Percentiles rank a stretch among this genome's conserved stretches.
Conservation (phyloP, 2,113 vertebrate genomes). For the Cebidichthys violaceus region DNA sequence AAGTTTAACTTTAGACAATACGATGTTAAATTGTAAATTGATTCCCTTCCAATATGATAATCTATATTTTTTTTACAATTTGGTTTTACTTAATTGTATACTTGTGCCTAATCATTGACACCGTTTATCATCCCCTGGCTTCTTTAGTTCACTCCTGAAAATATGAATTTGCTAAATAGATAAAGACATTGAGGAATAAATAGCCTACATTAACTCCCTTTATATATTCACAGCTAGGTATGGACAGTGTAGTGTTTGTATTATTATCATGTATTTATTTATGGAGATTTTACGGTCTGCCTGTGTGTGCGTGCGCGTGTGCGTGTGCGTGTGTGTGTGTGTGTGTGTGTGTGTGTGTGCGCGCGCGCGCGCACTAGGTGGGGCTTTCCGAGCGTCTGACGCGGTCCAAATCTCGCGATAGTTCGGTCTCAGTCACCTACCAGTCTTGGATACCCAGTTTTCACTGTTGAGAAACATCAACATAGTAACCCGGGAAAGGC, state of each 20-base stretch:
- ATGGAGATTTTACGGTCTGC: no score
- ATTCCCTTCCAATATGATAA: background rate
- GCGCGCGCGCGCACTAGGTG: background rate
- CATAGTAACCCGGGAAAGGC: slow-evolving; percentile 78
- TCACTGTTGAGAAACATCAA: slow-evolving; percentile 68
- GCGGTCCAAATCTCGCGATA: slow-evolving; percentile 67
- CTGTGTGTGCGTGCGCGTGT: background rate
- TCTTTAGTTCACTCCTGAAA: background rate
- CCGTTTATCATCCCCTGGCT: background rate
- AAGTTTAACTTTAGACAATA: background rate
- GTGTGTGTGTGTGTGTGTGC: background rate
- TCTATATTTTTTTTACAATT: background rate
- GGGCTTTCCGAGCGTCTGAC: slow-evolving; percentile 9
- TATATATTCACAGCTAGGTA: background rate
- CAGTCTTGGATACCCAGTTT: slow-evolving; percentile 75
- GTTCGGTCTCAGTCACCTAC: slow-evolving; percentile 48
- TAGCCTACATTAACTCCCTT: background rate
- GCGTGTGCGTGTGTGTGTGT: background rate
- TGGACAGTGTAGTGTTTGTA: background rate
- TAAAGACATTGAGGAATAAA: background rate
- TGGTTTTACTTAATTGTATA: background rate
- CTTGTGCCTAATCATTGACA: background rate
- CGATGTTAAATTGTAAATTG: background rate
- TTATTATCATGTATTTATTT: background rate
- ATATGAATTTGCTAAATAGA: background rate